Evolutionary conservation across 1,140 invertebrate genomes (phyloP), one percentile per base, ranked within the genome.

Genomic region (Tetramorium alpestre): DNA sequence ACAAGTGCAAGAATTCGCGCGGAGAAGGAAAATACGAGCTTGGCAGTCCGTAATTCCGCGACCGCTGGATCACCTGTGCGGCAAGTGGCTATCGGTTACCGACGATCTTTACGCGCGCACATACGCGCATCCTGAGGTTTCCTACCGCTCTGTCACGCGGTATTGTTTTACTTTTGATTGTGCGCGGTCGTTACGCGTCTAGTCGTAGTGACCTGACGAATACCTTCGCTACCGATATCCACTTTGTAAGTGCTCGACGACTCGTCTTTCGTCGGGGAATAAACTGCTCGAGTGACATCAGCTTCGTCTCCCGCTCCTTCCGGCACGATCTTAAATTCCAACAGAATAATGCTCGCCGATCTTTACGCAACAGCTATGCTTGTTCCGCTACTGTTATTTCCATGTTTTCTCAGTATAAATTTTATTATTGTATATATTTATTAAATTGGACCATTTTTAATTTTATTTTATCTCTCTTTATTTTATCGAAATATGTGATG

Each of bases 141-240:
- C 58, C 81, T 81, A 58, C 38, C 67, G 89, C 84, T 65, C 62
- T 91, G 93, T 94, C 93, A 94, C 92, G 94, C 91, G 72, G 93
- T 92, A 94, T 95, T 93, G 87, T 95, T 94, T 95, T 95, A 94
- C 94, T 87, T 93, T 92, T 92, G 91, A 94, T 93, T 91, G 91
- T 90, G 33, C 58, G 18, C 69, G 38, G 11, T 41, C 69, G 87
- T 87, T 87, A 89, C 88, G 80, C 69, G 80, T 60, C 72, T n/a
- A 84, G 80, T 60, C 88, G 78, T 81, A 89, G 85, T 77, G 84
- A 87, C 81, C 85, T 92, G 88, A 92, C 92, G 91, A 84, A 90
- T 90, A 90, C 90, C 87, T 85, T 87, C 85, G 62, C 84, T 85
- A 88, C 86, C 87, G 82, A 92, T 92, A 87, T 84, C 85, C 87